Percentiles rank a stretch among this genome's conserved stretches.
Evolutionary conservation across 2,888 invertebrate species (phyloP).

Genomic region (Acanthococcus lagerstroemiae): DNA sequence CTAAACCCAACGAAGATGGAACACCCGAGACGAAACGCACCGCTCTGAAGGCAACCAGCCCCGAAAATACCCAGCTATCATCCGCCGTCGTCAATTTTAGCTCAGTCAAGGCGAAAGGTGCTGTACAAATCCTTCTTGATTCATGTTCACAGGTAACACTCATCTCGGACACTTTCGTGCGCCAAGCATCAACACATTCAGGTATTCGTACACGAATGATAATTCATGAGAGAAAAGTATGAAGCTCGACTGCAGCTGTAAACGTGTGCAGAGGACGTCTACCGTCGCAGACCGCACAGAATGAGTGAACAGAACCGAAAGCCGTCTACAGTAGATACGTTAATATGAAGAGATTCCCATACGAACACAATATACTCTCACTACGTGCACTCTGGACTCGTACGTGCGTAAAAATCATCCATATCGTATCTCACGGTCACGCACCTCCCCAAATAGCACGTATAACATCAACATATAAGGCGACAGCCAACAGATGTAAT

Average conservation of each 20-base stretch:
- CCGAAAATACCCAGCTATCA: neutral
- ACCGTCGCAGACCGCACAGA: too few relatives aligned
- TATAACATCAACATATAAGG: neutral
- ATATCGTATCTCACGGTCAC: neutral
- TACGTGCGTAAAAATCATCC: neutral
- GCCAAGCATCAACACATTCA: too few relatives aligned
- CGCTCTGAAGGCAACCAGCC: neutral
- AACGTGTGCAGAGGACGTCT: too few relatives aligned
- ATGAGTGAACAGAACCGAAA: too few relatives aligned
- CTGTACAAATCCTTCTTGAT: neutral
- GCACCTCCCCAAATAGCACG: neutral
- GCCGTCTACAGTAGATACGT: too few relatives aligned
- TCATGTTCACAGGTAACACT: neutral
- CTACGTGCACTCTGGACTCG: neutral
- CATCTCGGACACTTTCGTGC: neutral
- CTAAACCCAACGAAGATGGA: too few relatives aligned
- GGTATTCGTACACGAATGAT: too few relatives aligned
- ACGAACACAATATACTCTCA: too few relatives aligned
- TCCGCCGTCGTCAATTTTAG: neutral
- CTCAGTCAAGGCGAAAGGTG: too few relatives aligned
- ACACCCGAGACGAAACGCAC: neutral
- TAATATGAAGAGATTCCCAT: too few relatives aligned
- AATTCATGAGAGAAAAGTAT: too few relatives aligned
- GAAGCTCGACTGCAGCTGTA: too few relatives aligned
- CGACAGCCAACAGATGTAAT: neutral